phyloP scores from a whole-genome alignment of 2,888 invertebrate genomes.

The Odontocolon sp. region DNA sequence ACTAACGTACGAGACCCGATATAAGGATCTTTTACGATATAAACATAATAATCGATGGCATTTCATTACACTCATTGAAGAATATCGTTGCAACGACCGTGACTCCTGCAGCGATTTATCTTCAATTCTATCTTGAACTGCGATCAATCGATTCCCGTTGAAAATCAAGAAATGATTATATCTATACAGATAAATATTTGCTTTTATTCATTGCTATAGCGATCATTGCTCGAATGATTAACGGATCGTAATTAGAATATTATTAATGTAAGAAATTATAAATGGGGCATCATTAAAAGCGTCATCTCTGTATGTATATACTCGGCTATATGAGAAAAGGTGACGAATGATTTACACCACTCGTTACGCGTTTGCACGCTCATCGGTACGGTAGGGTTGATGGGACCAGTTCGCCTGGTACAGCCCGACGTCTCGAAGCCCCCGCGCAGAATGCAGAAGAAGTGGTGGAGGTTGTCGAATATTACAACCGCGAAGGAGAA shows the following conservation, averaged over 20 bases:
- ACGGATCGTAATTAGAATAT: background rate
- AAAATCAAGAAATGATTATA: no score
- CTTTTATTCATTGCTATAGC: background rate
- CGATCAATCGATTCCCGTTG: constrained; percentile 34
- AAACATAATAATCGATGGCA: constrained; percentile 31
- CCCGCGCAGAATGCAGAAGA: constrained; percentile 62
- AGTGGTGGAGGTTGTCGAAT: constrained; percentile 79
- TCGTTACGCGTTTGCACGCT: background rate
- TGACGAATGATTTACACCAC: background rate
- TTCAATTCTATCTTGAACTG: no score
- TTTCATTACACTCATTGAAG: constrained; percentile 31
- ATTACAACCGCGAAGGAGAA: constrained; percentile 78
- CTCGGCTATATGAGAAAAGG: background rate
- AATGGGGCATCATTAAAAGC: background rate
- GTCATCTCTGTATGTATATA: background rate
- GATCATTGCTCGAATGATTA: background rate
- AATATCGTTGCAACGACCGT: constrained; percentile 29
- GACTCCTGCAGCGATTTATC: constrained; percentile 15
- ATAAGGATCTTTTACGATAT: background rate
- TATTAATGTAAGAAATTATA: background rate
- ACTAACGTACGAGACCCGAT: background rate
- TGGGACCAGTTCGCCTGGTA: no score
- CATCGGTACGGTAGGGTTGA: no score
- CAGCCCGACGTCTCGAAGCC: constrained; percentile 28
- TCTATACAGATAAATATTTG: no score